A percentile compares a stretch with the other conserved stretches of the same genome.
Evolutionary conservation across 2,113 vertebrate genomes (phyloP).

Genomic region (Phrynosoma platyrhinos): DNA sequence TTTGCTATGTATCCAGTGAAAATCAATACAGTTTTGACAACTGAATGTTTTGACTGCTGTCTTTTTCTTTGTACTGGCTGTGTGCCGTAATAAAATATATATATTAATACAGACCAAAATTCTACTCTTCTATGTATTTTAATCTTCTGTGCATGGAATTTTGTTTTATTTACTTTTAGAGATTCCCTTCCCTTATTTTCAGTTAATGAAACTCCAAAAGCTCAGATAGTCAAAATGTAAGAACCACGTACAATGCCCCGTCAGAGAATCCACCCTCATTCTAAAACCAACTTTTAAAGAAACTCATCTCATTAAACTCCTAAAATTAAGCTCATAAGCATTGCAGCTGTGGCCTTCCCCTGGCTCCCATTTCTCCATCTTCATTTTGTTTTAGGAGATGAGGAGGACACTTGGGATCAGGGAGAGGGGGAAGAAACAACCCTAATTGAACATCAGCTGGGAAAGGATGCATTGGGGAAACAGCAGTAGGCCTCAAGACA

Average conservation of each 20-base stretch:
- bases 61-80: too few relatives aligned
- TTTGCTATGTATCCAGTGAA: too few relatives aligned
- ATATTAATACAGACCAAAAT: too few relatives aligned
- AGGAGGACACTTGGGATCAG: background rate
- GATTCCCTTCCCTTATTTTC: too few relatives aligned
- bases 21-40: too few relatives aligned
- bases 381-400: background rate
- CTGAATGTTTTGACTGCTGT: too few relatives aligned
- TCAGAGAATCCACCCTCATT: background rate
- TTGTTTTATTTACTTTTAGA: too few relatives aligned
- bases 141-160: too few relatives aligned
- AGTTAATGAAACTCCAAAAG: too few relatives aligned
- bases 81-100: too few relatives aligned
- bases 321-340: slow-evolving; percentile 3
- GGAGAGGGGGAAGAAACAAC: background rate
- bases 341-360: background rate
- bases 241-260: too few relatives aligned
- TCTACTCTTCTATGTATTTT: too few relatives aligned
- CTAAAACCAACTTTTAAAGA: background rate
- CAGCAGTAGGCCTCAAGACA: background rate
- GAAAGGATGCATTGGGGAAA: background rate
- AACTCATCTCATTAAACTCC: background rate
- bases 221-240: background rate
- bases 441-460: background rate
- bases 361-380: background rate